Base-by-base conservation (phyloP, 2,113 vertebrate genomes). In the Anoura caudifer region DNA sequence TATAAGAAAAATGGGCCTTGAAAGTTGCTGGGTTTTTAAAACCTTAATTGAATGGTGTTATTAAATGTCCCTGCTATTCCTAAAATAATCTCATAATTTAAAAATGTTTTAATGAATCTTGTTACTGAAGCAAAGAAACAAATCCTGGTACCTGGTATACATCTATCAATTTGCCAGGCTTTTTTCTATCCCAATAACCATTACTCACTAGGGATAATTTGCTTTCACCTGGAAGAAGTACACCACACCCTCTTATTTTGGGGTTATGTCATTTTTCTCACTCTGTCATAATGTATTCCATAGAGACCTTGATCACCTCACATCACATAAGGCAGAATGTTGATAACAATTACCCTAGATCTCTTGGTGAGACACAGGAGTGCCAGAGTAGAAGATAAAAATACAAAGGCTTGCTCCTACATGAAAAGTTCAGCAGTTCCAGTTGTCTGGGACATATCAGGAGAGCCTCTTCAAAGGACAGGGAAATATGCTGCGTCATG, bases 91-190 rank as follows among this genome's bases (percentile, higher is more conserved):
- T 88, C 33, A 65, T 10, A 38, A 38, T 36, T 56, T 84, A 9
- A 80, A 20, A 61, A 45, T 33, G 11, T 33, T 45, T 83, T 63
- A 77, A 82, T 54, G 91, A 82, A 82, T 95, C 73, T 94, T 16
- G 31, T 72, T 96, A 91, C 81, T 82, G 45, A 90, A 73, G 31
- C 38, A 88, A 88, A 84, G 45, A 87, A 84, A 80, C 33, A 96
- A 43, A 76, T 65, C 33, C 65, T 65, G 41, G 65, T 70, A 86
- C 47, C 70, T 56, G 24, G 24, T 89, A 69, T 20, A 13, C 56
- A 84, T 84, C 81, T 56, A 54, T 88, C 33, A 80, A 54, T 45
- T n/a, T 92, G 73, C 89, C 87, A 87, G 22, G 28, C 56, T 86
- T 75, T 87, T 63, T 82, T 76, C 67, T 76, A 52, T 36, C 47